A percentile compares a stretch with the other conserved stretches of the same genome.
Evolutionary conservation across 2,113 vertebrate genomes (phyloP).

Genomic region (Cyprinodon tularosa): DNA sequence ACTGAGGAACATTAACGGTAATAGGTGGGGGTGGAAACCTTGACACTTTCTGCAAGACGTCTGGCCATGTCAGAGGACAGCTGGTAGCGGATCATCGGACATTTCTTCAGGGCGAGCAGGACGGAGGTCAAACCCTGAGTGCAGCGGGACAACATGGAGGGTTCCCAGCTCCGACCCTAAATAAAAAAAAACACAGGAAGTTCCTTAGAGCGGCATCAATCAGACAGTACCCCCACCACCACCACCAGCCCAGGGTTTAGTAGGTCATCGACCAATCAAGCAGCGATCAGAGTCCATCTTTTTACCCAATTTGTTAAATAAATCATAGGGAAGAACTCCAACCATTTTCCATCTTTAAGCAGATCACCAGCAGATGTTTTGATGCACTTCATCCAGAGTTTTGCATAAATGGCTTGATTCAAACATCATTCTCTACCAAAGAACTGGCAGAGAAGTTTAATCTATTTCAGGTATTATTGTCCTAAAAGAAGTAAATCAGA

Average conservation of each 20-base stretch:
- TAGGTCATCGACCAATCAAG: not conserved
- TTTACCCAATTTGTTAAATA: not conserved
- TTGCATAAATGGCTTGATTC: not conserved
- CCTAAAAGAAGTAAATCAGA: not conserved
- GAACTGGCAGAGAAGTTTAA: no score
- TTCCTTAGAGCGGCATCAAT: not conserved
- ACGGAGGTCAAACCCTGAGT: conserved; percentile 95
- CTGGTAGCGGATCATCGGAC: conserved; percentile 97
- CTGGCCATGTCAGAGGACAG: conserved; percentile 91
- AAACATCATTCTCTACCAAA: not conserved
- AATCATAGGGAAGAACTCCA: not conserved
- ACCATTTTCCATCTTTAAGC: not conserved
- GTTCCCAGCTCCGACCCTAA: conserved; percentile 91
- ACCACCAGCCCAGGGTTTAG: not conserved
- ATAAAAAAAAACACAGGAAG: conserved; percentile 4
- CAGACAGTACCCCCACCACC: not conserved
- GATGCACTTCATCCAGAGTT: not conserved
- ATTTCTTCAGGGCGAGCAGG: conserved; percentile 94
- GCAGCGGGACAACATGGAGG: conserved; percentile 82
- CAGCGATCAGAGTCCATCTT: not conserved
- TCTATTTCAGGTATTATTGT: no score
- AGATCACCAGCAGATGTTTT: not conserved
- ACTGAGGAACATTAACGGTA: not conserved
- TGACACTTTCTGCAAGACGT: conserved; percentile 90
- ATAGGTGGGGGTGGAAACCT: conserved; percentile 76